Evolutionary conservation across 2,113 vertebrate species (phyloP).

Genomic region (Lepisosteus osseus): DNA sequence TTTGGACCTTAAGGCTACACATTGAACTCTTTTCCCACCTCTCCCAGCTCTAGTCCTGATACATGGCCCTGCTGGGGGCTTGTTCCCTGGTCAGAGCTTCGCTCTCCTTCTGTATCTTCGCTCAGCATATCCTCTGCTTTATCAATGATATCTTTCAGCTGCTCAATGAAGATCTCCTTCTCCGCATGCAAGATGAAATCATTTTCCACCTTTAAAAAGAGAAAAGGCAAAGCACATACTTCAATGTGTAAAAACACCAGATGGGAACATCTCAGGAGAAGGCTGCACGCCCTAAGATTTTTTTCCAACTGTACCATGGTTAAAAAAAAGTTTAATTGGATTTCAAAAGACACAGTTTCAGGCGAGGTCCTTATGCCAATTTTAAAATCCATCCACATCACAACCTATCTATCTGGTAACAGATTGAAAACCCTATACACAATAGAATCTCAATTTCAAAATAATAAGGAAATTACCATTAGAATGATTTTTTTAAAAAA

Average conservation of each 20-base stretch:
- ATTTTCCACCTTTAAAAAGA: slow-evolving; percentile 81
- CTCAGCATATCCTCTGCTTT: slow-evolving; percentile 96
- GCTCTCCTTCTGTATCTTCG: slow-evolving; percentile 85
- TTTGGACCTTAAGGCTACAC: background rate
- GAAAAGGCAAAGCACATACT: background rate
- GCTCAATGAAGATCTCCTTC: slow-evolving; percentile 94
- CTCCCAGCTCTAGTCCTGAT: slow-evolving; percentile 52
- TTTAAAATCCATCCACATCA: no score
- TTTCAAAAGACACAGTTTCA: no score
- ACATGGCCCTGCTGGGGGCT: slow-evolving; percentile 73
- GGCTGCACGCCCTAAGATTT: background rate
- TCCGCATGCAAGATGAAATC: slow-evolving; percentile 90
- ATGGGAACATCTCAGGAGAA: background rate
- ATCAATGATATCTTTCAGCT: slow-evolving; percentile 96
- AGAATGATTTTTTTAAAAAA: no score
- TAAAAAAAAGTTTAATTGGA: no score
- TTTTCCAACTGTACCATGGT: no score
- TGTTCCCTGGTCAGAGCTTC: slow-evolving; percentile 68
- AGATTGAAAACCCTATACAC: no score
- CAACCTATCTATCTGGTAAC: no score
- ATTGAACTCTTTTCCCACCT: slow-evolving; percentile 58
- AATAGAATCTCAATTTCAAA: no score
- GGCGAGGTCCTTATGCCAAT: no score
- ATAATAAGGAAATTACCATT: no score
- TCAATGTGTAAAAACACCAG: background rate